Evolutionary conservation across 2,797 vertebrate genomes (phyloP).

Genomic region (Takifugu ocellatus): DNA sequence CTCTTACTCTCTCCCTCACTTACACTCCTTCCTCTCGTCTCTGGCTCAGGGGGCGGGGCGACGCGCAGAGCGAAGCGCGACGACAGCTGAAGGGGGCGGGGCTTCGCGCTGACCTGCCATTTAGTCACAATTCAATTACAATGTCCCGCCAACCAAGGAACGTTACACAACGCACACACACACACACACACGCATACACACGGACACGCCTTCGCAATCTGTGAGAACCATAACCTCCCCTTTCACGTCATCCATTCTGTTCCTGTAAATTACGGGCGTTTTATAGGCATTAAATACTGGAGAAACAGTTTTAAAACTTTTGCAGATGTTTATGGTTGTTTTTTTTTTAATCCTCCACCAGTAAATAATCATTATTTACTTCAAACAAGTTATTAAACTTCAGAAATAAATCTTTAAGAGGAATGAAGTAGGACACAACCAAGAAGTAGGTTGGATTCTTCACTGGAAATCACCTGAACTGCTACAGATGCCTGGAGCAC

Average conservation of each 20-base stretch:
- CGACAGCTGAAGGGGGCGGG: conserved; percentile 71
- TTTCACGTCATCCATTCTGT: conserved; percentile 44
- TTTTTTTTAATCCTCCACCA: no score
- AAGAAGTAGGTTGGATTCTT: no score
- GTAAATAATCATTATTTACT: no score
- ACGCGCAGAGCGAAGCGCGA: conserved; percentile 42
- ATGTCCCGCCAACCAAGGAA: conserved; percentile 7
- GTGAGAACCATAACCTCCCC: conserved; percentile 30
- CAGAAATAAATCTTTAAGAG: no score
- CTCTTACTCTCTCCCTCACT: conserved; percentile 43
- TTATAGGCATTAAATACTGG: conserved; percentile 25
- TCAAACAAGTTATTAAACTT: no score
- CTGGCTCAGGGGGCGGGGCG: conserved; percentile 63
- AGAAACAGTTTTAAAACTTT: neutral
- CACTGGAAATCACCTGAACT: no score
- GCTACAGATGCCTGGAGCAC: no score
- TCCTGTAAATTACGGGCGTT: conserved; percentile 45
- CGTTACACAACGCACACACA: neutral
- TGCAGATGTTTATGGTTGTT: no score
- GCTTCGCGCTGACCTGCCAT: conserved; percentile 49
- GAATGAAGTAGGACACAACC: no score
- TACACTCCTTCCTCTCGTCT: conserved; percentile 66
- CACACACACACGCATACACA: neutral
- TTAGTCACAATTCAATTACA: conserved; percentile 79
- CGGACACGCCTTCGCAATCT: neutral